A percentile compares a stretch with the other conserved stretches of the same genome.
phyloP scores from a whole-genome alignment of 2,797 vertebrate genomes.

The Mormyrus proboscirostris region DNA sequence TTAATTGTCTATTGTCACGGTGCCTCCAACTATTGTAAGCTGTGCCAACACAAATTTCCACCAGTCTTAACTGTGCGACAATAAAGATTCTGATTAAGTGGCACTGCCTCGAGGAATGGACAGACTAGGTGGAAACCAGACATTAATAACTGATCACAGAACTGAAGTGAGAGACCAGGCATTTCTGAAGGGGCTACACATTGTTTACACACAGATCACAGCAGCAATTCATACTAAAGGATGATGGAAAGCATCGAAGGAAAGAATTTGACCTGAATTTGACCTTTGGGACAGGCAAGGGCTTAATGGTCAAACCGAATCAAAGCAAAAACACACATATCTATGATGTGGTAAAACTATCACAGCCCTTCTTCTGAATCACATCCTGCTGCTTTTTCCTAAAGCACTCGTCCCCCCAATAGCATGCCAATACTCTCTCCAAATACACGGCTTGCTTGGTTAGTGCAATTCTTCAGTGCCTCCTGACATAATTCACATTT shows the following conservation, averaged over 20 bases:
- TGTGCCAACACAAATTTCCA: background rate
- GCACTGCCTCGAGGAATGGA: background rate
- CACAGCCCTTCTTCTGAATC: background rate
- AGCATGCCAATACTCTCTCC: background rate
- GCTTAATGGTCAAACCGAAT: background rate
- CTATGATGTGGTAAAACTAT: background rate
- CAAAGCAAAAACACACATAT: background rate
- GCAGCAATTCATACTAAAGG: background rate
- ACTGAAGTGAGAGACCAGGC: background rate
- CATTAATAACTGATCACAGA: conserved; percentile 19
- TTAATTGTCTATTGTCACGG: background rate
- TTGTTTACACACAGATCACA: conserved; percentile 7
- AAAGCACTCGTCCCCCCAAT: background rate
- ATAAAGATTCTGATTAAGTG: background rate
- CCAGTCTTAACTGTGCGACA: background rate
- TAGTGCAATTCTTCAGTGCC: background rate
- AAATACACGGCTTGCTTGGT: background rate
- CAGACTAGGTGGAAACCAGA: background rate
- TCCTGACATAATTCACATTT: background rate
- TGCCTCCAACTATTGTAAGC: background rate
- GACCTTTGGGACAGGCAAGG: background rate
- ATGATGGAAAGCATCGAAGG: background rate
- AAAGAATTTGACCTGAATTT: background rate
- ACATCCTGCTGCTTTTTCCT: background rate
- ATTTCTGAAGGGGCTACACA: background rate